Evolutionary conservation across 1,140 invertebrate genomes (phyloP).

Genomic region (Portunus trituberculatus): DNA sequence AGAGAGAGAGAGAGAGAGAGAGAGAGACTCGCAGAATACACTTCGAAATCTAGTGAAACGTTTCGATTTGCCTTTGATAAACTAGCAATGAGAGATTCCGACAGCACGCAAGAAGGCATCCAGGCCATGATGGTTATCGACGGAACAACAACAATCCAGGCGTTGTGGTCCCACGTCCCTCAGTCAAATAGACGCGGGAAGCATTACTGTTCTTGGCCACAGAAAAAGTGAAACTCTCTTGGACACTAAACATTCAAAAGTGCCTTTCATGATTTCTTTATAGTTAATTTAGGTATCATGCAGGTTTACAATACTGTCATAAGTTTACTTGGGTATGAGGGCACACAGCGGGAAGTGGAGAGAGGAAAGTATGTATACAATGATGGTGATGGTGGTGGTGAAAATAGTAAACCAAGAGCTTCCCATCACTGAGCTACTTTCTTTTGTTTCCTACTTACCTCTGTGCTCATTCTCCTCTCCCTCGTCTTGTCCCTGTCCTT

Average conservation of each 20-base stretch:
- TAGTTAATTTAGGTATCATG: too few relatives aligned
- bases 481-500: slow-evolving; percentile 41
- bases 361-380: not conserved
- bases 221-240: not conserved
- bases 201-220: not conserved
- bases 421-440: slow-evolving; percentile 6
- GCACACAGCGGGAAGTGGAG: not conserved
- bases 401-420: not conserved
- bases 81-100: not conserved
- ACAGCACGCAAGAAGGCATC: slow-evolving; percentile 49
- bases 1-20: too few relatives aligned
- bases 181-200: not conserved
- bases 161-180: not conserved
- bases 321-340: too few relatives aligned
- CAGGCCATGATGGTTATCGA: not conserved
- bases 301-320: too few relatives aligned
- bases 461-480: slow-evolving; percentile 73
- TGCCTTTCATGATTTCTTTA: not conserved
- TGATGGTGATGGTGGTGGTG: not conserved
- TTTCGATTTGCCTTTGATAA: not conserved
- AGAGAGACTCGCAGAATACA: too few relatives aligned
- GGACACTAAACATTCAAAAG: not conserved
- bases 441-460: slow-evolving; percentile 61
- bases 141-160: not conserved
- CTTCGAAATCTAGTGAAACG: too few relatives aligned